These are phyloP conservation scores for Goniozus legneri DNA, from an alignment of 1,140 invertebrate species.

Conservation along the genomic window DNA sequence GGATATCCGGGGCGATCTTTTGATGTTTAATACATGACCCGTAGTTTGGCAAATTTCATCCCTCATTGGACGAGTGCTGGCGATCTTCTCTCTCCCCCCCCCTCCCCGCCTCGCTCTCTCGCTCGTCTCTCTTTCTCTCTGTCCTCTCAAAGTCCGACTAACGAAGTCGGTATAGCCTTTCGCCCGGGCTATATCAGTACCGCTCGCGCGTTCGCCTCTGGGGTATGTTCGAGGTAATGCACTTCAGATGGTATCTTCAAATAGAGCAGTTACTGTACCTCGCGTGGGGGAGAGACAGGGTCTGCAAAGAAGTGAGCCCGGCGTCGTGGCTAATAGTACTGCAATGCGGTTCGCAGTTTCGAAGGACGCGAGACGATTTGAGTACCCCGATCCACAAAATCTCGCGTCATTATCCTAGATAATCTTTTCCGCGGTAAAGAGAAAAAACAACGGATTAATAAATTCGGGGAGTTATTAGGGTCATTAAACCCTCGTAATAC, in stretches of 20 bases:
- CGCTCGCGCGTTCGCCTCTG: slow-evolving; percentile 14
- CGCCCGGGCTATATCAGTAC: slow-evolving; percentile 19
- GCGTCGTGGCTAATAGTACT: neutral
- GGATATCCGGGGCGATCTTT: too few species aligned
- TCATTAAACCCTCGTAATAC: too few species aligned
- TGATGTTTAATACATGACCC: too few species aligned
- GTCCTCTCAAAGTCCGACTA: slow-evolving; percentile 8
- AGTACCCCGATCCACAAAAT: too few species aligned
- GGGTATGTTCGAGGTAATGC: slow-evolving; percentile 19
- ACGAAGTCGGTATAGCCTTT: slow-evolving; percentile 21
- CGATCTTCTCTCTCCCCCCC: neutral
- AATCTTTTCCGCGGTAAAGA: too few species aligned
- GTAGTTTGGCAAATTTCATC: too few species aligned
- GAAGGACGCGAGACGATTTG: neutral
- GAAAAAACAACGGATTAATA: too few species aligned
- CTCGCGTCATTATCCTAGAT: too few species aligned
- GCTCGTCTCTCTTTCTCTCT: neutral
- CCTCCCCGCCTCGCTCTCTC: neutral
- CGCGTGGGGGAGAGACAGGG: neutral
- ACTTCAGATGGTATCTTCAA: slow-evolving; percentile 28
- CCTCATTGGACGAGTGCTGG: too few species aligned
- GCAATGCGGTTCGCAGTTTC: slow-evolving; percentile 2
- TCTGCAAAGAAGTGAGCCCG: neutral
- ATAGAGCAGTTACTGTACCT: slow-evolving; percentile 11
- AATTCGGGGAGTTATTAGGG: too few species aligned